Evolutionary conservation across 2,888 invertebrate genomes (phyloP), one percentile per base, ranked within the genome.

Genomic region (Furcula furcula): DNA sequence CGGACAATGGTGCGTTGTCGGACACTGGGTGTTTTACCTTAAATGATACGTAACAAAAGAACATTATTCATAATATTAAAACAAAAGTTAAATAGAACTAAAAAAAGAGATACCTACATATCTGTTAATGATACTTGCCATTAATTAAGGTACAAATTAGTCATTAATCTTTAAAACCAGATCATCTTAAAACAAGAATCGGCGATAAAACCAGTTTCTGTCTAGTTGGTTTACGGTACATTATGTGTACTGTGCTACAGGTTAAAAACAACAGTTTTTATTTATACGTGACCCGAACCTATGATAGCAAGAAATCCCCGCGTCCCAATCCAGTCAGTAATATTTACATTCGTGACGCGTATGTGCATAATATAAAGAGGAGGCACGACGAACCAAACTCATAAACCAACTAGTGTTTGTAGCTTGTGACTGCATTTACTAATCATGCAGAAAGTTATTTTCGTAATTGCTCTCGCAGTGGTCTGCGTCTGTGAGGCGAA

Each of bases 401-500:
- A 50, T 25, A 29, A 25, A 23, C 25, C 10, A 3, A 14, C 34
- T 21, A 31, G 34, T 11, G 4, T 29, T 34, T 28, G 12, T 4
- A 16, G 16, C 16, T 25, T 25, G 23, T 11, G 4, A 9, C n/a
- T 9, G n/a, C 12, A 16, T 10, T 31, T 18, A 23, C 4, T 14
- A n/a, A 16, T 10, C 7, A 39, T 50, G 50, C 42, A 40, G 31
- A 50, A 32, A 21, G 20, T 49, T 10, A 3, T 50, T 21, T 11
- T 45, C 3, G 13, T 52, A 4, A 13, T 46, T 32, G 46, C 51
- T 26, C 35, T 51, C 18, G 45, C 46, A 7, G 28, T 46, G 9
- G 4, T 51, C 13, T 44, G 33, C 28, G 30, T 32, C 4, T 46
- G 54, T 2, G 57, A 72, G 18, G 65, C 59, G 0, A 64, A 63